Evolutionary conservation across 1,140 invertebrate genomes (phyloP).

Genomic region (Eufriesea mexicana): DNA sequence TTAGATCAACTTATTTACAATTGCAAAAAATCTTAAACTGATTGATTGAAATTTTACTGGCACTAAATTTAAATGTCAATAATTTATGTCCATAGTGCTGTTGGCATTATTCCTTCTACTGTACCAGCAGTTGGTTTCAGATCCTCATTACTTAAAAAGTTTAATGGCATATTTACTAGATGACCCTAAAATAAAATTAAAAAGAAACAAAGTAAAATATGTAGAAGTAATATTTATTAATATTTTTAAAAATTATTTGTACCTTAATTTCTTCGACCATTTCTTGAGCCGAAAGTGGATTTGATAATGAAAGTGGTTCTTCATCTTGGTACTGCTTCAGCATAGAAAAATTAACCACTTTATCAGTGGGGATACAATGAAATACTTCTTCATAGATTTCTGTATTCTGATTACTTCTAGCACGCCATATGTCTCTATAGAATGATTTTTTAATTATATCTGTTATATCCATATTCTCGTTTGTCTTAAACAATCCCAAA

Average conservation of each 20-base stretch:
- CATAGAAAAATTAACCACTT: constrained; percentile 88
- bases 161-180: constrained; percentile 92
- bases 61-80: background rate
- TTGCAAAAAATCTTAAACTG: background rate
- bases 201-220: background rate
- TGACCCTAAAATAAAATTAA: constrained; percentile 85
- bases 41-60: background rate
- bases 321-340: constrained; percentile 89
- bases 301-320: constrained; percentile 85
- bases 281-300: constrained; percentile 87
- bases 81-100: constrained; percentile 88
- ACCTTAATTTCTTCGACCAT: constrained; percentile 89
- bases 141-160: constrained; percentile 92
- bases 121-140: constrained; percentile 90
- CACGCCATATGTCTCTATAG: constrained; percentile 91
- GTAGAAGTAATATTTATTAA: background rate
- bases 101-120: constrained; percentile 93
- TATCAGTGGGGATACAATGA: constrained; percentile 92
- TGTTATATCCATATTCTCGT: constrained; percentile 84
- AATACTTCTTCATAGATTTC: constrained; percentile 95
- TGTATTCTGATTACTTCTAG: constrained; percentile 90
- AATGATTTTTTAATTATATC: constrained; percentile 91
- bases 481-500: constrained; percentile 85
- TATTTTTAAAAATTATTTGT: background rate
- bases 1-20: background rate